Percentiles rank a stretch among this genome's conserved stretches.
These are phyloP conservation scores for Ormyrus pomaceus DNA, from an alignment of 2,888 invertebrate genomes.

Conservation along the genomic window DNA sequence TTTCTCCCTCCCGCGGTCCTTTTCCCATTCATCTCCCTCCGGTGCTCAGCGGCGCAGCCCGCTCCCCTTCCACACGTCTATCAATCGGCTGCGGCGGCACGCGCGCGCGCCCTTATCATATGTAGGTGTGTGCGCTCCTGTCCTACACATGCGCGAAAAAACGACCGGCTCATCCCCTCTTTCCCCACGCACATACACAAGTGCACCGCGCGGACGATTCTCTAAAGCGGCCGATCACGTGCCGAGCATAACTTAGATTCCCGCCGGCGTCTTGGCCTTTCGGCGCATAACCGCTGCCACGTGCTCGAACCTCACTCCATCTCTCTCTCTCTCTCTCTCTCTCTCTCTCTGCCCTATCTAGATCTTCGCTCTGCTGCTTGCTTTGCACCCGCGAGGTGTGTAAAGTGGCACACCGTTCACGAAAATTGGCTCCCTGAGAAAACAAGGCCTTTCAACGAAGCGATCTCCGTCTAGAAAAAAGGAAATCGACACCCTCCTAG, in stretches of 20 bases:
- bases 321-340: not conserved
- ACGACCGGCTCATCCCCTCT: not conserved
- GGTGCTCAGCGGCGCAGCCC: too few relatives aligned
- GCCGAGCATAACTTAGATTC: constrained; percentile 73
- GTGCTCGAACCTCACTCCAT: not conserved
- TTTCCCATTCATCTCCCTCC: too few relatives aligned
- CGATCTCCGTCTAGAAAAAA: not conserved
- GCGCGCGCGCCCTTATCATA: not conserved
- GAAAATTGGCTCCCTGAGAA: too few relatives aligned
- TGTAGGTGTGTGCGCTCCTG: too few relatives aligned
- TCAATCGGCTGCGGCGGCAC: not conserved
- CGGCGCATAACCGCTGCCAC: constrained; percentile 55
- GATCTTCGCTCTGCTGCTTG: too few relatives aligned
- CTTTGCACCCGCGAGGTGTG: too few relatives aligned
- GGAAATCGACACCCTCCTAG: not conserved
- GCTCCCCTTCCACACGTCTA: too few relatives aligned
- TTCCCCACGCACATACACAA: not conserved
- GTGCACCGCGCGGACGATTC: not conserved
- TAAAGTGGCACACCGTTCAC: too few relatives aligned
- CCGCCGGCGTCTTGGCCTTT: constrained; percentile 65
- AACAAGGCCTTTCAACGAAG: too few relatives aligned
- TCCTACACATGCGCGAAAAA: too few relatives aligned
- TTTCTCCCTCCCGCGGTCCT: too few relatives aligned
- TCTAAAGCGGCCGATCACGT: constrained; percentile 67
- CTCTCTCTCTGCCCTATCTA: not conserved